Evolutionary conservation across 2,888 invertebrate species (phyloP).

Genomic region (Antheraea assamensis): DNA sequence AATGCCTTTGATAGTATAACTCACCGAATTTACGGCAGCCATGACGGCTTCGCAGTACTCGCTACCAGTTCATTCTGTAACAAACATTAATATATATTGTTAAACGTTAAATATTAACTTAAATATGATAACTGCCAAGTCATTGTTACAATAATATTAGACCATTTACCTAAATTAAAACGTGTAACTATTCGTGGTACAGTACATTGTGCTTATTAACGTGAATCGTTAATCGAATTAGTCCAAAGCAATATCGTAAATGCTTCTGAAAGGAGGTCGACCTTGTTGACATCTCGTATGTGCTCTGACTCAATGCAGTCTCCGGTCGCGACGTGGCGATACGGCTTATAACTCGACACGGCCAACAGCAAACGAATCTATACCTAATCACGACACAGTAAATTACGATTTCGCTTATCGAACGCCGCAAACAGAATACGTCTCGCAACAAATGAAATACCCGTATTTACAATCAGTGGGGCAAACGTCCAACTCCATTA

Average conservation of each 20-base stretch:
- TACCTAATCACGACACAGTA: slow-evolving; percentile 49
- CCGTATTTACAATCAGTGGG: slow-evolving; percentile 75
- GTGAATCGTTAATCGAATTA: slow-evolving; percentile 65
- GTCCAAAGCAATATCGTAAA: slow-evolving; percentile 69
- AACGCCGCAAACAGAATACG: slow-evolving; percentile 51
- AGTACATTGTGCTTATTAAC: slow-evolving; percentile 41
- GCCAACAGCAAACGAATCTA: slow-evolving; percentile 46
- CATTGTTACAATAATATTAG: not conserved
- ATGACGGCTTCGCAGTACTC: slow-evolving; percentile 66
- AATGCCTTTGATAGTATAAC: slow-evolving; percentile 37
- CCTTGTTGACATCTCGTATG: slow-evolving; percentile 68
- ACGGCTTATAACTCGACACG: slow-evolving; percentile 42
- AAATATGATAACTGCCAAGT: not conserved
- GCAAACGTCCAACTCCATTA: slow-evolving; percentile 82
- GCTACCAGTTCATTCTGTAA: slow-evolving; percentile 72
- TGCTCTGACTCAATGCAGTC: slow-evolving; percentile 72
- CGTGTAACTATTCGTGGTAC: slow-evolving; percentile 25
- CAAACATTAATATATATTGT: slow-evolving; percentile 39
- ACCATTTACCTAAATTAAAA: slow-evolving; percentile 22
- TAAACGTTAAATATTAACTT: not conserved
- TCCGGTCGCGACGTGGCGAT: slow-evolving; percentile 42
- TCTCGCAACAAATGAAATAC: slow-evolving; percentile 69
- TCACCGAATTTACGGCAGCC: slow-evolving; percentile 86
- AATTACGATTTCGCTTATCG: slow-evolving; percentile 51
- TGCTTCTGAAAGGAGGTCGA: slow-evolving; percentile 56